phyloP scores from a whole-genome alignment of 2,888 invertebrate genomes.

The Gymnosoma rotundatum region DNA sequence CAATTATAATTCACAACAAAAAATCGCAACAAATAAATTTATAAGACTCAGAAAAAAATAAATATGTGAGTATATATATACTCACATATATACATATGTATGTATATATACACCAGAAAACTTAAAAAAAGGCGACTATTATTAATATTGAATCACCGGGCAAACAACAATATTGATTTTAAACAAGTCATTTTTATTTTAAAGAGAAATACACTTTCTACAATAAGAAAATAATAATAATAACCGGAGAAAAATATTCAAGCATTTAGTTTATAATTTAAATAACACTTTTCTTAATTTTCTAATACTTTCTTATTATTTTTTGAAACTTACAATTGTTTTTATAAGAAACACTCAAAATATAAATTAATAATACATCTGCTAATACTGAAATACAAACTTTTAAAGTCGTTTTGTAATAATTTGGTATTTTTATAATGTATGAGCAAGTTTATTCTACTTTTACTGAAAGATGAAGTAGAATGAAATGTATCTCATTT shows the following conservation, averaged over 20 bases:
- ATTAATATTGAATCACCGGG: too few relatives aligned
- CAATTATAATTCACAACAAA: slow-evolving; percentile 15
- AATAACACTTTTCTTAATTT: too few relatives aligned
- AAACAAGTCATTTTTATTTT: too few relatives aligned
- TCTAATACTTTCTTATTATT: too few relatives aligned
- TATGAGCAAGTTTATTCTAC: slow-evolving; percentile 1
- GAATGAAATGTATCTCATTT: background rate
- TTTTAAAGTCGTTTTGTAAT: slow-evolving; percentile 22
- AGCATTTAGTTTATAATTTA: too few relatives aligned
- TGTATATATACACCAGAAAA: background rate
- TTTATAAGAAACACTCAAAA: background rate
- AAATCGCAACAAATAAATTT: background rate
- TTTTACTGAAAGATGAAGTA: slow-evolving; percentile 16
- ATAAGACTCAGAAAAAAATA: too few relatives aligned
- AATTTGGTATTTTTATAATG: slow-evolving; percentile 12
- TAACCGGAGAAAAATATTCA: too few relatives aligned
- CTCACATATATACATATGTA: background rate
- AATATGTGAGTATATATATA: background rate
- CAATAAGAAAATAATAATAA: too few relatives aligned
- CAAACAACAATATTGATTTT: too few relatives aligned
- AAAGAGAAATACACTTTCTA: too few relatives aligned
- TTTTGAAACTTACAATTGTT: background rate
- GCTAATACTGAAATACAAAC: too few relatives aligned
- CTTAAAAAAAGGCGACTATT: too few relatives aligned
- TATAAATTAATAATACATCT: background rate